These are phyloP conservation scores for Limnephilus lunatus DNA, from an alignment of 2,888 invertebrate genomes.

Conservation along the genomic window DNA sequence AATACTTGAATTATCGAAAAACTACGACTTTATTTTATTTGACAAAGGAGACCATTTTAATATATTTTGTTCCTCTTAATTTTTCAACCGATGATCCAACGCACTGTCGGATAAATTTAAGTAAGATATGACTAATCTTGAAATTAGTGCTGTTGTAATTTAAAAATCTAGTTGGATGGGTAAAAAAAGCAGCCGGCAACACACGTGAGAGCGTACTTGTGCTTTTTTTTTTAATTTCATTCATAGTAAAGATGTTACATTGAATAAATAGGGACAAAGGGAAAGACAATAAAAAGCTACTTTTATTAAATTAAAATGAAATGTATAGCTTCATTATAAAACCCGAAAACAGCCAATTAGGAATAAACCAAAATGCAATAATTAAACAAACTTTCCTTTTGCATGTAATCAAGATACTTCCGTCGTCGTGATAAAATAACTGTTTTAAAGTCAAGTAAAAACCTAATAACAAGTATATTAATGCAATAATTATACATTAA, in stretches of 20 bases:
- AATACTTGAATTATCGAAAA: not conserved
- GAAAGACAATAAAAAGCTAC: not conserved
- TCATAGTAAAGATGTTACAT: not conserved
- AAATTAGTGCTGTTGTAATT: too few species aligned
- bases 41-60: too few species aligned
- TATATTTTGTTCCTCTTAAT: too few species aligned
- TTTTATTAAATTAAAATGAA: not conserved
- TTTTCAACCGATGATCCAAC: not conserved
- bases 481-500: too few species aligned
- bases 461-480: too few species aligned
- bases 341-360: not conserved
- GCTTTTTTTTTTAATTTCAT: not conserved
- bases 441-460: not conserved
- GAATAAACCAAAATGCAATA: not conserved
- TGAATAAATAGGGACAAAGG: not conserved
- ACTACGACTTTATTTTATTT: not conserved
- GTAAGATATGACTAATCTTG: too few species aligned
- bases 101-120: too few species aligned
- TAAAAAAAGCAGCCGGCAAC: not conserved
- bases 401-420: not conserved
- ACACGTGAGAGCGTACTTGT: not conserved
- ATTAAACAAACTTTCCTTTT: too few species aligned
- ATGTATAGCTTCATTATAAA: too few species aligned
- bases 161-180: not conserved
- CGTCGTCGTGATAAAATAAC: not conserved